Evolutionary conservation across 1,140 invertebrate species (phyloP).

Genomic region (Hylyphantes graminicola): DNA sequence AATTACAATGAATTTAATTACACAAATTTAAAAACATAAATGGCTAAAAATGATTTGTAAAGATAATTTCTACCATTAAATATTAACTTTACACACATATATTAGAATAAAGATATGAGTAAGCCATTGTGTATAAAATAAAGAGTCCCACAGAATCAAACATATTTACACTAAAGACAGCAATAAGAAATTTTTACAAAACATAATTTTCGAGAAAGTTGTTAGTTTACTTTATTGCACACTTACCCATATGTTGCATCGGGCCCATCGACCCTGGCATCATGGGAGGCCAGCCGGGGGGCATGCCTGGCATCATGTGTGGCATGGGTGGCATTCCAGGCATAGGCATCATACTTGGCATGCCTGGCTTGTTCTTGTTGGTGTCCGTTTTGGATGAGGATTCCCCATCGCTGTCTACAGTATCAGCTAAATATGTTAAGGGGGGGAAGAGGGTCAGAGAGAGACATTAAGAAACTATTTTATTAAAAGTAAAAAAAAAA

Average conservation of each 20-base stretch:
- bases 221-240: not conserved
- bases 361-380: slow-evolving; percentile 74
- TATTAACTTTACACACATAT: too few relatives aligned
- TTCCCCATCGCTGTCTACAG: slow-evolving; percentile 75
- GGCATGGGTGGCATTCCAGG: slow-evolving; percentile 62
- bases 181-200: too few relatives aligned
- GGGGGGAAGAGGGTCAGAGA: not conserved
- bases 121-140: too few relatives aligned
- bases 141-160: not conserved
- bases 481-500: not conserved
- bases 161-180: not conserved
- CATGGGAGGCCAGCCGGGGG: slow-evolving; percentile 71
- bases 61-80: too few relatives aligned
- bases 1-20: too few relatives aligned
- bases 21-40: too few relatives aligned
- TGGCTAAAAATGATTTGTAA: too few relatives aligned
- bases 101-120: too few relatives aligned
- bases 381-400: slow-evolving; percentile 69
- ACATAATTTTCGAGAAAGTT: not conserved
- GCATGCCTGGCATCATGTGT: slow-evolving; percentile 67
- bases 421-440: not conserved
- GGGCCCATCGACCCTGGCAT: slow-evolving; percentile 74
- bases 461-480: too few relatives aligned
- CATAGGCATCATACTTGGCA: slow-evolving; percentile 66
- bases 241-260: slow-evolving; percentile 61